Percentiles rank a stretch among this genome's conserved stretches.
phyloP scores from a whole-genome alignment of 2,113 vertebrate species.

The Carettochelys insculpta region DNA sequence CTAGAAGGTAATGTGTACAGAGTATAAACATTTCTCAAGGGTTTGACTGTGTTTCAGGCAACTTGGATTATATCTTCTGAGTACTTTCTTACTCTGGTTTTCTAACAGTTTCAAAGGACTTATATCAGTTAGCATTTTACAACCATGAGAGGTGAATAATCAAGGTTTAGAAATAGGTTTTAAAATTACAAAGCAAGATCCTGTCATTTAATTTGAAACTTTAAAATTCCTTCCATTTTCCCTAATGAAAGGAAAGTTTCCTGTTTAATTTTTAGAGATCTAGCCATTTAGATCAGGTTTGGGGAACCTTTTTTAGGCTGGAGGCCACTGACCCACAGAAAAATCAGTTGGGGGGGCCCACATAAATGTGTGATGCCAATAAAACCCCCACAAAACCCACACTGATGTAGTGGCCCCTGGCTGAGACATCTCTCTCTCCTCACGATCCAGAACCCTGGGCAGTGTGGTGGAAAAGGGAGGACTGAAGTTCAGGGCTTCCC shows the following conservation, averaged over 20 bases:
- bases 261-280: background rate
- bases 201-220: background rate
- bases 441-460: no score
- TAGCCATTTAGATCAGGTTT: background rate
- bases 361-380: no score
- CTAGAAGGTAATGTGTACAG: conserved; percentile 18
- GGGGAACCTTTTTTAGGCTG: no score
- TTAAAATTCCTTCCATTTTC: background rate
- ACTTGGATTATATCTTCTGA: conserved; percentile 34
- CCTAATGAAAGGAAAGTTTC: background rate
- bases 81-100: conserved; percentile 29
- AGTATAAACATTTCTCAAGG: conserved; percentile 20
- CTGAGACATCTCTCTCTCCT: no score
- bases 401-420: no score
- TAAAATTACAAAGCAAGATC: background rate
- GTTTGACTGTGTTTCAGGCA: conserved; percentile 16
- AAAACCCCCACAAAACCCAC: no score
- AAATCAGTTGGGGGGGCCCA: no score
- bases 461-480: no score
- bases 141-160: background rate
- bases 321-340: no score
- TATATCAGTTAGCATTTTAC: background rate
- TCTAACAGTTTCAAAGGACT: conserved; percentile 9
- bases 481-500: no score
- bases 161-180: background rate